Evolutionary conservation across 2,888 invertebrate species (phyloP).

Genomic region (Xanthorhoe spadicearia): DNA sequence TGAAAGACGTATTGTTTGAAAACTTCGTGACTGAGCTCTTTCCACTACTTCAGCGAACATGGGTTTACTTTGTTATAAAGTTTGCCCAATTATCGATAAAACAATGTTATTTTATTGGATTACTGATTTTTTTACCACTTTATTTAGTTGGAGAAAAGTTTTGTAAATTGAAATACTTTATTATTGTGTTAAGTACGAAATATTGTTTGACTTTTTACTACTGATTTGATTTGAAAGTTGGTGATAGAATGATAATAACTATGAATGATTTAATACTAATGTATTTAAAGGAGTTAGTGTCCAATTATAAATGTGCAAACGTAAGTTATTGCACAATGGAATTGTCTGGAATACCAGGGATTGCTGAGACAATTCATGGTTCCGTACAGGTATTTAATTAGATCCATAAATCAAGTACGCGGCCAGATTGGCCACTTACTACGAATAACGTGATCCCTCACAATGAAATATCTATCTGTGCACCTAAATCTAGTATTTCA

Average conservation of each 20-base stretch:
- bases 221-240: no score
- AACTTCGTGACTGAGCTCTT: slow-evolving; percentile 31
- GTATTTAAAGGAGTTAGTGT: background rate
- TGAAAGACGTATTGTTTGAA: slow-evolving; percentile 40
- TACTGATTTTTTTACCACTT: background rate
- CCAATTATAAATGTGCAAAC: slow-evolving; percentile 38
- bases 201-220: no score
- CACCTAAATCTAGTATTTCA: slow-evolving; percentile 18
- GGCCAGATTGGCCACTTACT: slow-evolving; percentile 60
- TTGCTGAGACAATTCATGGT: slow-evolving; percentile 70
- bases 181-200: no score
- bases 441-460: slow-evolving; percentile 51
- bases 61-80: slow-evolving; percentile 22
- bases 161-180: no score
- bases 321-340: slow-evolving; percentile 43
- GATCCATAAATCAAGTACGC: slow-evolving; percentile 70
- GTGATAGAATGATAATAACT: background rate
- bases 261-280: background rate
- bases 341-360: slow-evolving; percentile 55
- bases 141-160: background rate
- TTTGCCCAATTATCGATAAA: slow-evolving; percentile 21
- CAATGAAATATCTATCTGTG: slow-evolving; percentile 45
- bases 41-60: slow-evolving; percentile 9
- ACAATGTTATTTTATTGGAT: background rate
- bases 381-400: slow-evolving; percentile 74